Evolutionary conservation across 2,113 vertebrate genomes (phyloP).

Genomic region (Anoura caudifer): DNA sequence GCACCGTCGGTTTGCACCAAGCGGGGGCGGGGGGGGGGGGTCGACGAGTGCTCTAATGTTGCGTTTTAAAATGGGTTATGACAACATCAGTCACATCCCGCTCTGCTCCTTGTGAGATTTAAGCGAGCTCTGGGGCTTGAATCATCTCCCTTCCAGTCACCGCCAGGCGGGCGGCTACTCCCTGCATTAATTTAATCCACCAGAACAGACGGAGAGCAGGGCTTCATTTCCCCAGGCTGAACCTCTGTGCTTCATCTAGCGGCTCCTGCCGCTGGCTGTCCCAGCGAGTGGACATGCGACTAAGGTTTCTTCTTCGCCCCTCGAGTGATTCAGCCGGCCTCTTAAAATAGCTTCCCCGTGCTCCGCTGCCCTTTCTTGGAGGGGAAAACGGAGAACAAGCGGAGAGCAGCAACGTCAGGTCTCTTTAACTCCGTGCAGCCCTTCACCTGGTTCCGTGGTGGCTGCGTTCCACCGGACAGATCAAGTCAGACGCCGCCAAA

Average conservation of each 20-base stretch:
- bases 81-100: constrained; percentile 48
- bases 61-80: constrained; percentile 30
- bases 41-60: neutral
- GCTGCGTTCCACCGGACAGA: neutral
- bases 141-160: constrained; percentile 70
- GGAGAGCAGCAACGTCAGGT: neutral
- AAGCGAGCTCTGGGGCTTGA: neutral
- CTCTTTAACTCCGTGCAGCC: neutral
- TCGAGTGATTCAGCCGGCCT: constrained; percentile 61
- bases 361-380: neutral
- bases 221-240: constrained; percentile 71
- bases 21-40: neutral
- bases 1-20: neutral
- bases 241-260: constrained; percentile 67
- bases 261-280: constrained; percentile 50
- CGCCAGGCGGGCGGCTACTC: constrained; percentile 70
- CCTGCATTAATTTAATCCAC: constrained; percentile 19
- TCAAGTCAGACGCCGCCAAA: neutral
- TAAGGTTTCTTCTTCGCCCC: constrained; percentile 72
- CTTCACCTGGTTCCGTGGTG: neutral
- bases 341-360: constrained; percentile 36
- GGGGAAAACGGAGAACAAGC: neutral
- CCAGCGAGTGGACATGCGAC: constrained; percentile 18
- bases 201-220: constrained; percentile 66
- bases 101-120: neutral